These are phyloP conservation scores for Melanogrammus aeglefinus DNA, from an alignment of 2,797 vertebrate species.

Conservation along the genomic window DNA sequence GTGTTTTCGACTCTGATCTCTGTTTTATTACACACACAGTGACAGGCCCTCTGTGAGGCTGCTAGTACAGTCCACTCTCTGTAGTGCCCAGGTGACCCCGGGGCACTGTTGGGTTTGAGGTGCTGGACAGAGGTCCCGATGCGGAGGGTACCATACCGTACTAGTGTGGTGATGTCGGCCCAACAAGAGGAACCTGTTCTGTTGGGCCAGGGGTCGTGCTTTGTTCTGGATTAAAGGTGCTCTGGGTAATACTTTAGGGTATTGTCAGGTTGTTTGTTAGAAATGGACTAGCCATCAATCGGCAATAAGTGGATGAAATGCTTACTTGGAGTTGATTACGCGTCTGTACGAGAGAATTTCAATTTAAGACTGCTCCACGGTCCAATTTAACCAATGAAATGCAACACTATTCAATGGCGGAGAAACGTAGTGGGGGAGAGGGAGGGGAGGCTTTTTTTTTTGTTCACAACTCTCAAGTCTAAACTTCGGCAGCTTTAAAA, in stretches of 20 bases:
- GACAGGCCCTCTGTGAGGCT: slow-evolving; percentile 68
- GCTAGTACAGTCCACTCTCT: slow-evolving; percentile 50
- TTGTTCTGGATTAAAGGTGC: slow-evolving; percentile 33
- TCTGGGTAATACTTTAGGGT: not conserved
- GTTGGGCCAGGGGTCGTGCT: slow-evolving; percentile 16
- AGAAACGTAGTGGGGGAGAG: too few relatives aligned
- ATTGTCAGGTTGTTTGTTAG: too few relatives aligned
- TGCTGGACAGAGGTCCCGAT: slow-evolving; percentile 62
- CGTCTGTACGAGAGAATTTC: too few relatives aligned
- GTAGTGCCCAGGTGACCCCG: slow-evolving; percentile 57
- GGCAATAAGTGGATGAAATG: too few relatives aligned
- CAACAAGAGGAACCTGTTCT: slow-evolving; percentile 4
- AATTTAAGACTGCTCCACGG: too few relatives aligned
- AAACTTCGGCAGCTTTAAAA: too few relatives aligned
- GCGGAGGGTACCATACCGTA: slow-evolving; percentile 49
- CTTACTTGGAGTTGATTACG: too few relatives aligned
- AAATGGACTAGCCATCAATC: too few relatives aligned
- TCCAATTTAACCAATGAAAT: too few relatives aligned
- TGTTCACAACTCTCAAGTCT: not conserved
- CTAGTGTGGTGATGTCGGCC: slow-evolving; percentile 9
- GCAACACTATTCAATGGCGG: too few relatives aligned
- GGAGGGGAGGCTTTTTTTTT: not conserved
- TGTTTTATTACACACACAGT: slow-evolving; percentile 73
- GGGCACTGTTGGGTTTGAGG: slow-evolving; percentile 52
- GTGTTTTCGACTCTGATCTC: slow-evolving; percentile 72